These are phyloP conservation scores for Drosophila azteca DNA, from an alignment of 1,140 invertebrate species.

Conservation along the genomic window DNA sequence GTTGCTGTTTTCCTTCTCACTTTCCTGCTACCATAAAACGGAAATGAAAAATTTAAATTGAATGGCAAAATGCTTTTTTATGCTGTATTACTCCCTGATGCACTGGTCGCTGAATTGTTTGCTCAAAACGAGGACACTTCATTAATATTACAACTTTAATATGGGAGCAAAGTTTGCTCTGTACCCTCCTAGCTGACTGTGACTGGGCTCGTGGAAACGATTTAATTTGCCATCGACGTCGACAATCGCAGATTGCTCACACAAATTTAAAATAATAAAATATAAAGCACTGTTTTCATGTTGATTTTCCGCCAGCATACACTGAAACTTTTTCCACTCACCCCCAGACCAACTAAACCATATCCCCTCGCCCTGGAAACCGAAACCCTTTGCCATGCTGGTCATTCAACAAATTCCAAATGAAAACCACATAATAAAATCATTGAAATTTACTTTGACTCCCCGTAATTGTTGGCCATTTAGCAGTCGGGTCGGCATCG, in stretches of 20 bases:
- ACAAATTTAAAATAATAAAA: conserved; percentile 56
- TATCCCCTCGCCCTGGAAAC: conserved; percentile 1
- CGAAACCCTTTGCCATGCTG: background rate
- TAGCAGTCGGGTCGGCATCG: conserved; percentile 49
- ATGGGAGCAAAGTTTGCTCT: background rate
- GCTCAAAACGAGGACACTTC: conserved; percentile 37
- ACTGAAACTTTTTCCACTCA: conserved; percentile 58
- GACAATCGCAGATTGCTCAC: conserved; percentile 52
- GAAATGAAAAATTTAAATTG: conserved; percentile 74
- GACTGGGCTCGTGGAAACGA: conserved; percentile 30
- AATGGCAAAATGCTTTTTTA: conserved; percentile 33
- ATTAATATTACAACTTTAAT: conserved; percentile 48
- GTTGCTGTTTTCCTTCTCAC: conserved; percentile 11
- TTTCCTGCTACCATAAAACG: conserved; percentile 44
- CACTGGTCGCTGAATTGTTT: conserved; percentile 34
- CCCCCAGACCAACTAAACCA: conserved; percentile 13
- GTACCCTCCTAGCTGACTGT: too few species aligned
- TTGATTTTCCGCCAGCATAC: conserved; percentile 69
- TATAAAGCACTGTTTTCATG: conserved; percentile 69
- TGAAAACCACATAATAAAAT: conserved; percentile 65
- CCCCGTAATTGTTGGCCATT: conserved; percentile 70
- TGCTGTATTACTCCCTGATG: background rate
- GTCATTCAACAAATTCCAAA: conserved; percentile 52
- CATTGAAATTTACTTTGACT: conserved; percentile 67
- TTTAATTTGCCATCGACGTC: conserved; percentile 48